Conservation (phyloP, 2,113 vertebrate genomes). For the Noctilio leporinus region DNA sequence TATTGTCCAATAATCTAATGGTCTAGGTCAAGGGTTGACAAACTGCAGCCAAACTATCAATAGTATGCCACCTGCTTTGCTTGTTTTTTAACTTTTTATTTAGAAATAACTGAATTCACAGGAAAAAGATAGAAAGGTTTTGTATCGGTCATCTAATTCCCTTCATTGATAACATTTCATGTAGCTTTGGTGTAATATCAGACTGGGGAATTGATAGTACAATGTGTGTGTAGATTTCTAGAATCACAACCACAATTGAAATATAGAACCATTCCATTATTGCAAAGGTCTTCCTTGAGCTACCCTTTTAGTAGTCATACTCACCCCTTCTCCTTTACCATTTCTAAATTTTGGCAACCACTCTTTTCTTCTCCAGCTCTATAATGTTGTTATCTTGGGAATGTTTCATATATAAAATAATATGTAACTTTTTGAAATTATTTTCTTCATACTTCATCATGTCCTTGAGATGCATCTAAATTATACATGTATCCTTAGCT, state of each 20-base stretch:
- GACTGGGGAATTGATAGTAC: neutral
- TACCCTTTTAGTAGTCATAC: neutral
- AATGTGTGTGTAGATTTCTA: neutral
- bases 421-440: neutral
- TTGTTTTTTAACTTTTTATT: neutral
- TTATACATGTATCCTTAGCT: neutral
- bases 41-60: neutral
- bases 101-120: neutral
- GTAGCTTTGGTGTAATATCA: neutral
- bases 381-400: neutral
- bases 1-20: neutral
- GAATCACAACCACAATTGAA: neutral
- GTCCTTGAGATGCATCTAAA: neutral
- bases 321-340: neutral
- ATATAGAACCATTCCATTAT: neutral
- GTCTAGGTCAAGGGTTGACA: neutral
- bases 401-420: neutral
- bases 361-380: neutral
- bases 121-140: neutral
- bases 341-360: neutral
- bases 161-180: neutral
- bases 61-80: neutral
- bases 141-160: neutral
- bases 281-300: neutral
- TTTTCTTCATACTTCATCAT: neutral